These are phyloP conservation scores for Tachina grossa DNA, from an alignment of 2,888 invertebrate genomes.

Conservation along the genomic window DNA sequence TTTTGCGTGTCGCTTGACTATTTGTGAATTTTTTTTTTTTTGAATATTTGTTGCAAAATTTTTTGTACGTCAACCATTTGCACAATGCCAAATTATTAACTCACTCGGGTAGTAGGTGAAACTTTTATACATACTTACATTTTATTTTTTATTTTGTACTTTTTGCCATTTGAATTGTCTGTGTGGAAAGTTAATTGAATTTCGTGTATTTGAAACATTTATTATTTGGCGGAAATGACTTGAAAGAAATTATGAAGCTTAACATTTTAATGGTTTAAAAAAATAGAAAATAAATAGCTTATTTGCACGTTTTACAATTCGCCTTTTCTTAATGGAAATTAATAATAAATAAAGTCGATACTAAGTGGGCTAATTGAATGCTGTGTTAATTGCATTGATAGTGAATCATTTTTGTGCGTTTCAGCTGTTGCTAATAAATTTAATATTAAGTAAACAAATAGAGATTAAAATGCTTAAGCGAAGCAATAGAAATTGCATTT, in stretches of 20 bases:
- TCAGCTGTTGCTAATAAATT: not conserved
- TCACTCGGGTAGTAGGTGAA: constrained; percentile 59
- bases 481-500: no score
- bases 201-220: constrained; percentile 62
- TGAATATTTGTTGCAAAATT: constrained; percentile 34
- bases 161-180: not conserved
- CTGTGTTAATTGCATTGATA: constrained; percentile 39
- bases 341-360: not conserved
- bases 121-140: constrained; percentile 1
- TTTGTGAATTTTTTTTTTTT: constrained; percentile 46
- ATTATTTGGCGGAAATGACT: constrained; percentile 59
- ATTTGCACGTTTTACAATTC: constrained; percentile 35
- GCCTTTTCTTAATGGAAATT: not conserved
- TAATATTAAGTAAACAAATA: not conserved
- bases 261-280: constrained; percentile 49
- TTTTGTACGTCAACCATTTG: constrained; percentile 47
- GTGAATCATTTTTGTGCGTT: constrained; percentile 2
- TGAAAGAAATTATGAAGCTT: constrained; percentile 50
- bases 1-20: constrained; percentile 72
- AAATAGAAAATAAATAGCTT: constrained; percentile 7
- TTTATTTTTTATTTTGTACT: not conserved
- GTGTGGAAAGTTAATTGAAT: constrained; percentile 68
- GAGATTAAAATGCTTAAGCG: no score
- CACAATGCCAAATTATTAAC: constrained; percentile 34
- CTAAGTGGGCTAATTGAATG: constrained; percentile 65